A percentile compares a stretch with the other conserved stretches of the same genome.
Evolutionary conservation across 2,888 invertebrate genomes (phyloP).

Genomic region (Amblyjoppa fuscipennis): DNA sequence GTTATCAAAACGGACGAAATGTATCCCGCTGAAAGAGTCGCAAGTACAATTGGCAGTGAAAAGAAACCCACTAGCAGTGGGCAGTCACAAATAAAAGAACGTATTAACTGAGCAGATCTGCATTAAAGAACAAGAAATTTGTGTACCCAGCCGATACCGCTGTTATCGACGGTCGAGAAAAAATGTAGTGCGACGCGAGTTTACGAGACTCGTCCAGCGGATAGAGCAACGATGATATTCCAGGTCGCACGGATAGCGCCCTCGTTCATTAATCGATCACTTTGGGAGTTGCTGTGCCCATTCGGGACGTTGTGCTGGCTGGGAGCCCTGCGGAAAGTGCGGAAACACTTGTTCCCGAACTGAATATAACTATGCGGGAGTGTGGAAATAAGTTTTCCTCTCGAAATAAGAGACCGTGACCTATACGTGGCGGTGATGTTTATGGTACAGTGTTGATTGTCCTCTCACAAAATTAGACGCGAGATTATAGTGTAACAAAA

Average conservation of each 20-base stretch:
- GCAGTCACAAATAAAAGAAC: too few relatives aligned
- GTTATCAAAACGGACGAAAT: too few relatives aligned
- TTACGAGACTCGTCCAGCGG: background rate
- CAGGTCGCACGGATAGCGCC: slow-evolving; percentile 24
- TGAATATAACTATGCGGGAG: slow-evolving; percentile 70
- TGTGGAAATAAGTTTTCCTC: slow-evolving; percentile 69
- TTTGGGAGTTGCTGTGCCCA: slow-evolving; percentile 76
- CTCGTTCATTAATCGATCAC: slow-evolving; percentile 79
- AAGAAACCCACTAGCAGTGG: too few relatives aligned
- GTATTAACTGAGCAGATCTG: too few relatives aligned
- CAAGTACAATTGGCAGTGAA: too few relatives aligned
- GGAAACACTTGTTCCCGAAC: slow-evolving; percentile 51
- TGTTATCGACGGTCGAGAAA: slow-evolving; percentile 17
- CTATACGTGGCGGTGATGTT: slow-evolving; percentile 18
- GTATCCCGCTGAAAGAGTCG: too few relatives aligned
- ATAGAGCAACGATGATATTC: slow-evolving; percentile 22
- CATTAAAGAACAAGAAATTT: background rate
- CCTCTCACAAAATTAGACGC: slow-evolving; percentile 15
- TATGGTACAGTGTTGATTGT: slow-evolving; percentile 26
- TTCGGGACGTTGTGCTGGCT: slow-evolving; percentile 62
- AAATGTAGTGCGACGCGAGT: background rate
- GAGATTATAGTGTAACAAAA: background rate
- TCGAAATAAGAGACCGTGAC: slow-evolving; percentile 64
- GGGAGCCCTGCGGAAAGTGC: slow-evolving; percentile 58
- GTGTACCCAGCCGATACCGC: background rate